Evolutionary conservation across 2,888 invertebrate species (phyloP).

Genomic region (Incurvaria masculella): DNA sequence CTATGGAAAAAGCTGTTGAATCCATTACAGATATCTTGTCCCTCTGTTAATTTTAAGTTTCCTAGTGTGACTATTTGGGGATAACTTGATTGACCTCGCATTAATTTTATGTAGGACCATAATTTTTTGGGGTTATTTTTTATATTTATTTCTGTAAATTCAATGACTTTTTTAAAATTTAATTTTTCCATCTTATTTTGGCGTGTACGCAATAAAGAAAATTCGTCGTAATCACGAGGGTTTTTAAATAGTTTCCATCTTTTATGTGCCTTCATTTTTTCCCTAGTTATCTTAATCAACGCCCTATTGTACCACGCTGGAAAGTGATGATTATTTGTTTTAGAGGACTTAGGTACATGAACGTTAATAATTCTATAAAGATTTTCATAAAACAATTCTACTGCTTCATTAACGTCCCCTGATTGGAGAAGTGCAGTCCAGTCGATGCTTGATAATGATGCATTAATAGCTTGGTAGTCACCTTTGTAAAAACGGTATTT

Average conservation of each 20-base stretch:
- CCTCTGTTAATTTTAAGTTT: neutral
- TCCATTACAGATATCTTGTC: neutral
- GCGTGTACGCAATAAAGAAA: neutral
- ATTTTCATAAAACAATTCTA: neutral
- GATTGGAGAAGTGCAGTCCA: neutral
- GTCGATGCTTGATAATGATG: neutral
- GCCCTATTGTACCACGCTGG: neutral
- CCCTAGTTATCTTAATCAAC: neutral
- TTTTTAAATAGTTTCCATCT: constrained; percentile 1
- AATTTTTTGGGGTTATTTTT: neutral
- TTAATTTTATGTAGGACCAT: neutral
- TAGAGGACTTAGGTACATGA: neutral
- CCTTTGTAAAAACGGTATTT: neutral
- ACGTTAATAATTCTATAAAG: neutral
- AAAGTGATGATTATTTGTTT: neutral
- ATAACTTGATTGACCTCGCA: neutral
- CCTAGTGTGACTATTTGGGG: neutral
- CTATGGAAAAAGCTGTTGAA: neutral
- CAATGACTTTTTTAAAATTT: neutral
- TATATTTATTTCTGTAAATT: neutral
- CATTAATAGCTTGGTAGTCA: neutral
- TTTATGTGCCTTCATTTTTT: constrained; percentile 2
- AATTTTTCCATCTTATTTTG: neutral
- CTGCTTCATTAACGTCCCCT: neutral
- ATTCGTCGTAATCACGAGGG: constrained; percentile 2